Percentiles rank a stretch among this genome's conserved stretches.
Evolutionary conservation across 2,113 vertebrate species (phyloP).

Genomic region (Hypomesus transpacificus): DNA sequence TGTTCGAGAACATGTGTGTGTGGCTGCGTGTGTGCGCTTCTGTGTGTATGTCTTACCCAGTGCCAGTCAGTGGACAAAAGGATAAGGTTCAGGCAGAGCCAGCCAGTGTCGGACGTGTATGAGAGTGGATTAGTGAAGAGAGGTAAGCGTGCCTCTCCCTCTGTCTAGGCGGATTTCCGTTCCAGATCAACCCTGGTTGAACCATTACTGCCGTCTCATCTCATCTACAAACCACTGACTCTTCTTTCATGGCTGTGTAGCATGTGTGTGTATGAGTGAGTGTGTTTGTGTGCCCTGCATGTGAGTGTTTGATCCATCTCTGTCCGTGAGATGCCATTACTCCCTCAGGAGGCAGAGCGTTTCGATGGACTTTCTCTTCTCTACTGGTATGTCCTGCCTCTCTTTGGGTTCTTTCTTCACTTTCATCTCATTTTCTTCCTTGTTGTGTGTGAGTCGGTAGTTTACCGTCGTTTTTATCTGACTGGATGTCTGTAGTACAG

Average conservation of each 20-base stretch:
- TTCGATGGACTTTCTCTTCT: conserved; percentile 80
- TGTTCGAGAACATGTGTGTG: conserved; percentile 16
- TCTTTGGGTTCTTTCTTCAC: not conserved
- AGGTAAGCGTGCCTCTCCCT: conserved; percentile 67
- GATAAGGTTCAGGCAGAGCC: conserved; percentile 66
- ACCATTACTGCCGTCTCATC: conserved; percentile 39
- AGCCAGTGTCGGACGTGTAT: conserved; percentile 67
- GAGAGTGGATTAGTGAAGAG: conserved; percentile 77
- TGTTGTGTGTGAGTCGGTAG: conserved; percentile 1
- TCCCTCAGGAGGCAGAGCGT: conserved; percentile 73
- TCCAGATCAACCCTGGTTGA: conserved; percentile 58
- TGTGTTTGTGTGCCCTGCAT: conserved; percentile 5
- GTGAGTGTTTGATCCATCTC: conserved; percentile 14
- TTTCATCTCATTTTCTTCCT: not conserved
- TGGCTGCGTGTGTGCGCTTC: conserved; percentile 12
- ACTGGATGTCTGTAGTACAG: not conserved
- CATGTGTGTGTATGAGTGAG: conserved; percentile 8
- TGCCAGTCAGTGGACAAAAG: conserved; percentile 41
- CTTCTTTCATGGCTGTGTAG: conserved; percentile 22
- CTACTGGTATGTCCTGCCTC: conserved; percentile 72
- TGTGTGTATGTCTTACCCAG: conserved; percentile 8
- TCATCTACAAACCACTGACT: conserved; percentile 38
- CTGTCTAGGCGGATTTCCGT: conserved; percentile 61
- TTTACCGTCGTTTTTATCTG: conserved; percentile 8
- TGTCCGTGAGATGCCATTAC: conserved; percentile 70